These are phyloP conservation scores for Cisticola juncidis DNA, from an alignment of 2,113 vertebrate species.

Conservation along the genomic window DNA sequence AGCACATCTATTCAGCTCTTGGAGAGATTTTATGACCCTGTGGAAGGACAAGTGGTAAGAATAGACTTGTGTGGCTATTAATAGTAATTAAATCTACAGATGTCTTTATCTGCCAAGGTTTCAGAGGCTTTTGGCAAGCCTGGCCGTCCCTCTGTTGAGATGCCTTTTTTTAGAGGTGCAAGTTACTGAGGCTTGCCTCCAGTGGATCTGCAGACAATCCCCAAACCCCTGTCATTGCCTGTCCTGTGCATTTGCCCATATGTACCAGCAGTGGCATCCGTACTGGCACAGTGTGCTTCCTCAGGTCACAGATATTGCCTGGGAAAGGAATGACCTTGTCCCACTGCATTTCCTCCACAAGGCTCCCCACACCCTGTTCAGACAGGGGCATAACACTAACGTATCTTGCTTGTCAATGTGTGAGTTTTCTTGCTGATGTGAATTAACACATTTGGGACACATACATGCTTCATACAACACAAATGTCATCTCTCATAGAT, in stretches of 20 bases:
- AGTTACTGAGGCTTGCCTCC: neutral
- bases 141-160: neutral
- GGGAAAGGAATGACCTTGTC: accelerated
- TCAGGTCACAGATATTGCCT: neutral
- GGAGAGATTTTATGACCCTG: constrained; percentile 71
- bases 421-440: neutral
- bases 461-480: neutral
- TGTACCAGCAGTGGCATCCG: accelerated
- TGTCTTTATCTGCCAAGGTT: neutral
- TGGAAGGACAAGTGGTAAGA: constrained; percentile 70
- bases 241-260: accelerated
- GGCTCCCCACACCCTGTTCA: neutral
- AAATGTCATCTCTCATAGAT: neutral
- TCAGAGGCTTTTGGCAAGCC: neutral
- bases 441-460: neutral
- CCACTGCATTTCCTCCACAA: neutral
- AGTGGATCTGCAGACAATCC: neutral
- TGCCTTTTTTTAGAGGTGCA: neutral
- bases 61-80: neutral
- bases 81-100: neutral
- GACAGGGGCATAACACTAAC: accelerated
- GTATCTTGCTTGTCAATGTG: neutral
- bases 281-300: neutral
- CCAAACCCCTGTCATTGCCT: neutral
- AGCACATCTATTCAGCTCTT: constrained; percentile 73